phyloP scores from a whole-genome alignment of 2,113 vertebrate genomes.

The Condylura cristata region DNA sequence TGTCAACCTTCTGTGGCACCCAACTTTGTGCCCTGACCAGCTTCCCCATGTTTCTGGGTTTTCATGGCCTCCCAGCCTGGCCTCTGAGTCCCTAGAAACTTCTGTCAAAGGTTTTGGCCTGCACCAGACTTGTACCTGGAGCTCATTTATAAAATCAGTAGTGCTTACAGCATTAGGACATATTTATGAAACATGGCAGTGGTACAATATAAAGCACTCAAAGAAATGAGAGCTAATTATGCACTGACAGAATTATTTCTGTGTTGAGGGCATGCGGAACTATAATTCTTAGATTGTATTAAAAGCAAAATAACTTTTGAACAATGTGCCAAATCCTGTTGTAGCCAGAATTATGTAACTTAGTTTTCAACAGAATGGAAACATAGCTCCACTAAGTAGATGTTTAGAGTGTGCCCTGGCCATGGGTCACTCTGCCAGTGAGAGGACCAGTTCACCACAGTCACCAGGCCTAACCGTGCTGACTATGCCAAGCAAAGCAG shows the following conservation, averaged over 20 bases:
- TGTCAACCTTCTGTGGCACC: neutral
- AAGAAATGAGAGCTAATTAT: neutral
- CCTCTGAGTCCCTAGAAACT: neutral
- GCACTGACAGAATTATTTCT: constrained; percentile 23
- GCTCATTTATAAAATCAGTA: neutral
- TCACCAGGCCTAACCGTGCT: neutral
- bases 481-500: neutral
- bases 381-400: neutral
- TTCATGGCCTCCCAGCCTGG: neutral
- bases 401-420: too few relatives aligned
- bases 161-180: neutral
- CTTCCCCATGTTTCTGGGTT: neutral
- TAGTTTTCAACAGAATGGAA: neutral
- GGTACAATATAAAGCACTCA: accelerated
- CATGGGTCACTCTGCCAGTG: neutral
- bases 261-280: neutral
- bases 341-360: neutral
- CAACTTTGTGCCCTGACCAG: neutral
- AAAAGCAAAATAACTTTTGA: neutral
- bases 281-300: neutral
- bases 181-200: neutral
- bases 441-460: neutral
- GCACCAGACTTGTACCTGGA: neutral
- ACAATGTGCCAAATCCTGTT: neutral
- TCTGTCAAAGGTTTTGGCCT: neutral